Percentiles rank a stretch among this genome's conserved stretches.
These are phyloP conservation scores for Dusona sp. DNA, from an alignment of 2,888 invertebrate species.

Conservation along the genomic window DNA sequence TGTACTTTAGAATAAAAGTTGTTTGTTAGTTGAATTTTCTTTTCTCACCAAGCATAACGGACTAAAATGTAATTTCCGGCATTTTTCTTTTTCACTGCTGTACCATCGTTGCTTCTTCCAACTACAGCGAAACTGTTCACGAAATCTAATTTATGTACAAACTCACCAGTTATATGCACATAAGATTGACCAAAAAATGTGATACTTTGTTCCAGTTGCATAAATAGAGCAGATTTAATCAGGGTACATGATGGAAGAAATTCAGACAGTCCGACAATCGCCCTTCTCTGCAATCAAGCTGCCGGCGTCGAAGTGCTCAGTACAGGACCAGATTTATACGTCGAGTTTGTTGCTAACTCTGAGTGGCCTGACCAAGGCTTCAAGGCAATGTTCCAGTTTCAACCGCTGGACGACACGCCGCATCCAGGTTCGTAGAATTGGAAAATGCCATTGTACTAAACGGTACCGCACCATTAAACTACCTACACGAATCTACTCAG, in stretches of 20 bases:
- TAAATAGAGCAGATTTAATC: conserved; percentile 93
- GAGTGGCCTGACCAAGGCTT: conserved; percentile 92
- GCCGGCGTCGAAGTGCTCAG: conserved; percentile 92
- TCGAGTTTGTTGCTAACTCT: conserved; percentile 95
- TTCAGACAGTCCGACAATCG: conserved; percentile 90
- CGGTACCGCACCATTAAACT: conserved; percentile 38
- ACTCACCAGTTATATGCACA: neutral
- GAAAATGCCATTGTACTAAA: conserved; percentile 48
- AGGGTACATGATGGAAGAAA: conserved; percentile 94
- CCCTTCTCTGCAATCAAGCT: conserved; percentile 93
- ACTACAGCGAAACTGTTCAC: conserved; percentile 1
- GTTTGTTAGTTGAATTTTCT: neutral
- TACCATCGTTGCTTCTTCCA: conserved; percentile 26
- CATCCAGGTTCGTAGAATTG: conserved; percentile 71
- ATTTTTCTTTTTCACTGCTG: conserved; percentile 1
- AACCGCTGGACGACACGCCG: conserved; percentile 87
- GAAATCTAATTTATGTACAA: neutral
- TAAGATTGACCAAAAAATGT: conserved; percentile 3
- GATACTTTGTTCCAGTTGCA: conserved; percentile 88
- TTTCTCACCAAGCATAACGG: neutral
- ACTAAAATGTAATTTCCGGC: neutral
- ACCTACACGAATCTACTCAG: conserved; percentile 36
- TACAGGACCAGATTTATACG: conserved; percentile 92
- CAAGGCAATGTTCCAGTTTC: conserved; percentile 91
- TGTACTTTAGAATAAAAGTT: conserved; percentile 3